Base-by-base conservation (phyloP, 2,797 vertebrate species). In the Betta splendens region DNA sequence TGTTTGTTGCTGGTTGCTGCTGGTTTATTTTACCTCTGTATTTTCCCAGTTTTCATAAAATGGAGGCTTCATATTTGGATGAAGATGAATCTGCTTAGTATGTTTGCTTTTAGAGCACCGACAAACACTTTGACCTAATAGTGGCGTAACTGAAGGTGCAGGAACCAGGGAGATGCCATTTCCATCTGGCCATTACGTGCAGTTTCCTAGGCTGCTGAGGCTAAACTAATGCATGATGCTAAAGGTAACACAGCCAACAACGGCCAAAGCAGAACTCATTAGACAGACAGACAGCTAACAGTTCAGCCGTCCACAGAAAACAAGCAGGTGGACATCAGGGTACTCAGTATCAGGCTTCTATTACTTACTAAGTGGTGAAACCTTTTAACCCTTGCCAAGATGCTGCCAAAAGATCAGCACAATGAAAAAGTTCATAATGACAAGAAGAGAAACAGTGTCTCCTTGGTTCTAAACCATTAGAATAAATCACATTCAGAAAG, bases 351-450 rank as follows among this genome's bases (percentile, higher is more conserved):
- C 71, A 59, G 36, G 40, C 40, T 60, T 78, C 55, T 68, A 68
- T 64, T 48, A 69, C 67, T 42, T 48, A 54, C 40, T 72, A 48
- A 54, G 43, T 62, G 48, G 44, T 8, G 6, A 69, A 62, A 21
- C 23, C 36, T 59, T 36, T 77, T 26, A 67, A 36, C 3, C 3
- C 18, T 25, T 56, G 68, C 75, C 75, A 80, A 68, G 65, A 66
- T 60, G 60, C 71, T 67, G 73, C 77, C 69, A 72, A 21, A 29
- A 69, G 75, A 79, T 69, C 56, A 65, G 57, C 29, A n/a, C 17
- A 60, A 22, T 20, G 22, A 64, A 54, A 59, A 50, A 33, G 4
- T 44, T 36, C 13, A 49, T 42, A n/a, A 39, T 70, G 69, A 78
- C 20, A 12, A 69, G 43, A 48, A 31, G n/a, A 64, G 18, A 65